Evolutionary conservation across 2,113 vertebrate genomes (phyloP).

Genomic region (Gymnorhina tibicen): DNA sequence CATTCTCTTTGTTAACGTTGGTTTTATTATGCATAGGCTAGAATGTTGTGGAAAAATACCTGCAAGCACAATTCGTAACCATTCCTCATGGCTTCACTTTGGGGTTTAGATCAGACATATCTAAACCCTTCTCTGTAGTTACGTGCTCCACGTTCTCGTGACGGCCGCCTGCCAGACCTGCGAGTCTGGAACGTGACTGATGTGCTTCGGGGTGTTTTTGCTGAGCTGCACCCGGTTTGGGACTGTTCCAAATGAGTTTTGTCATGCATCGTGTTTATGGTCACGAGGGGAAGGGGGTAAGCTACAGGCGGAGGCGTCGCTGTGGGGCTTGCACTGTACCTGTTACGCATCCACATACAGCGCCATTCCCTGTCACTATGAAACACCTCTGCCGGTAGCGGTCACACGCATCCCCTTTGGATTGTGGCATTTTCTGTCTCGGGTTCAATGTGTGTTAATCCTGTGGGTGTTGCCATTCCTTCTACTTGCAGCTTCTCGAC

Average conservation of each 20-base stretch:
- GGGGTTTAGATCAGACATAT: constrained; percentile 51
- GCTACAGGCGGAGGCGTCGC: neutral
- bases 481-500: constrained; percentile 96
- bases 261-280: constrained; percentile 33
- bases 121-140: constrained; percentile 58
- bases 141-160: constrained; percentile 46
- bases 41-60: constrained; percentile 34
- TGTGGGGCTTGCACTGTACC: constrained; percentile 43
- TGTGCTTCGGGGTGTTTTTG: neutral
- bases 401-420: constrained; percentile 60
- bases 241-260: constrained; percentile 13
- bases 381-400: constrained; percentile 39
- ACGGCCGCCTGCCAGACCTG: constrained; percentile 15
- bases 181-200: constrained; percentile 2
- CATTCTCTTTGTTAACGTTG: constrained; percentile 36
- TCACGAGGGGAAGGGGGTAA: neutral
- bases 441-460: constrained; percentile 81
- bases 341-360: constrained; percentile 61
- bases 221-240: neutral
- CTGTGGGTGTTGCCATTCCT: constrained; percentile 85
- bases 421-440: constrained; percentile 71
- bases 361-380: constrained; percentile 62
- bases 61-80: constrained; percentile 57
- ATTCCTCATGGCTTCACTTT: constrained; percentile 46
- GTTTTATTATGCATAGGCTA: constrained; percentile 40